Percentiles rank a stretch among this genome's conserved stretches.
Evolutionary conservation across 1,140 invertebrate genomes (phyloP).

Genomic region (Scaptomyza graminum): DNA sequence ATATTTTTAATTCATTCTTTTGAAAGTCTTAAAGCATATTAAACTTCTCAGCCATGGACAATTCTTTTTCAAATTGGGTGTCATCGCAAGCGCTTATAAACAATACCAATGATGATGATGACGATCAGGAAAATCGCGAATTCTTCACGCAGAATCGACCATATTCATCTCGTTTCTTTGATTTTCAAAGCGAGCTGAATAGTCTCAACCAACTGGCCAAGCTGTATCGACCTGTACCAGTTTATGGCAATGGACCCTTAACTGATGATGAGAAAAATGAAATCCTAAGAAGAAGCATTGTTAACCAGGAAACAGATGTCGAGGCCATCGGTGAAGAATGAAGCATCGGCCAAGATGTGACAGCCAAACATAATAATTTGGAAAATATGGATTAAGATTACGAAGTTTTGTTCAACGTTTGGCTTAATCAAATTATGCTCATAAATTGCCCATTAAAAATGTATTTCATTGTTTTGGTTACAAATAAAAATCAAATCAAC

Average conservation of each 20-base stretch:
- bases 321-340: slow-evolving; percentile 15
- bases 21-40: slow-evolving; percentile 9
- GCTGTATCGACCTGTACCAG: slow-evolving; percentile 19
- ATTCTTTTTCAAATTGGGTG: slow-evolving; percentile 42
- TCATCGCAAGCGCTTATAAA: slow-evolving; percentile 19
- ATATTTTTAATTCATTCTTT: slow-evolving; percentile 23
- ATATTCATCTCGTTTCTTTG: slow-evolving; percentile 2
- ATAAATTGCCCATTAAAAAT: slow-evolving; percentile 13
- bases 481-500: slow-evolving; percentile 8
- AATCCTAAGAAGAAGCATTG: slow-evolving; percentile 21
- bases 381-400: too few species aligned
- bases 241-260: slow-evolving; percentile 30
- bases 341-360: too few species aligned
- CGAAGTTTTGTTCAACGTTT: not conserved
- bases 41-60: slow-evolving; percentile 27
- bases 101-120: slow-evolving; percentile 3
- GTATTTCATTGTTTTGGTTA: slow-evolving; percentile 13
- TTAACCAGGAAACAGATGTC: not conserved
- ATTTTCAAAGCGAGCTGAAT: slow-evolving; percentile 15
- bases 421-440: not conserved
- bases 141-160: not conserved
- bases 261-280: slow-evolving; percentile 58
- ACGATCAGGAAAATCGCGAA: slow-evolving; percentile 3
- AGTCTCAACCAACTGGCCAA: slow-evolving; percentile 29
- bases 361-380: too few species aligned